Conservation (phyloP, 2,888 invertebrate species). For the Laothoe populi region DNA sequence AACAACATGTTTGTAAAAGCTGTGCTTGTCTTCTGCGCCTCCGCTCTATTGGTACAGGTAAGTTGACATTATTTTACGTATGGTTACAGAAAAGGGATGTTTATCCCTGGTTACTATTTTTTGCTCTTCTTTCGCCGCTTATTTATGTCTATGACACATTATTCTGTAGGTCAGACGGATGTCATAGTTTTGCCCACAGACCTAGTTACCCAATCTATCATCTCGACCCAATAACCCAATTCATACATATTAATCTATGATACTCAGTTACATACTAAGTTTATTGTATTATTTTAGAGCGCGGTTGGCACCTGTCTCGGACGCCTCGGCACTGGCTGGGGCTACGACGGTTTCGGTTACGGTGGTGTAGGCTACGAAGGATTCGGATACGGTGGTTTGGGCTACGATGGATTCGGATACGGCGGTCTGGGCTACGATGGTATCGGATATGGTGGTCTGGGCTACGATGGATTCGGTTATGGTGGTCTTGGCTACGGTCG, state of each 20-base stretch:
- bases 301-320: slow-evolving; percentile 39
- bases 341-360: neutral
- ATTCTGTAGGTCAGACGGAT: no score
- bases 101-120: no score
- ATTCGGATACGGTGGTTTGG: slow-evolving; percentile 27
- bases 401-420: no score
- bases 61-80: no score
- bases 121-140: no score
- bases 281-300: slow-evolving; percentile 30
- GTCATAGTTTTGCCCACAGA: no score
- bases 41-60: slow-evolving; percentile 12
- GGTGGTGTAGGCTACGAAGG: slow-evolving; percentile 28
- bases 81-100: no score
- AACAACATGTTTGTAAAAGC: slow-evolving; percentile 28
- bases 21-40: slow-evolving; percentile 32
- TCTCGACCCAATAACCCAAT: no score
- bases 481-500: slow-evolving; percentile 13
- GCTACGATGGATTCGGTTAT: slow-evolving; percentile 25
- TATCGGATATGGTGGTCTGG: slow-evolving; percentile 21
- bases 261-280: no score
- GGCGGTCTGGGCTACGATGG: slow-evolving; percentile 24
- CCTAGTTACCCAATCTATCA: no score
- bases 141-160: no score
- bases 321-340: slow-evolving; percentile 29
- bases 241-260: no score